These are phyloP conservation scores for Protula sp. DNA, from an alignment of 2,888 invertebrate species.

Conservation along the genomic window DNA sequence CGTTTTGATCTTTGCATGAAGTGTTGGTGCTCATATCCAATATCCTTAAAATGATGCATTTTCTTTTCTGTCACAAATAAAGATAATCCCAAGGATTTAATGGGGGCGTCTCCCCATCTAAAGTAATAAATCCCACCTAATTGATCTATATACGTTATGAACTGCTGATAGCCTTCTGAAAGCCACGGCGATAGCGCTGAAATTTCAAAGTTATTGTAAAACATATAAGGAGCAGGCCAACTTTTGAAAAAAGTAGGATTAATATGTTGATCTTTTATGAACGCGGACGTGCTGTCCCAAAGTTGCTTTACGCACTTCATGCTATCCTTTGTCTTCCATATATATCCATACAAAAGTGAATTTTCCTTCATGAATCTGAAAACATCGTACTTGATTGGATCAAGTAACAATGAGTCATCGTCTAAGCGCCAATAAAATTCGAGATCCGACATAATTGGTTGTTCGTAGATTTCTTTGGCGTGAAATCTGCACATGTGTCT, in stretches of 20 bases:
- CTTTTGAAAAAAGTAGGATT: conserved; percentile 11
- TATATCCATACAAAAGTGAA: conserved; percentile 20
- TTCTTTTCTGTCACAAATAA: conserved; percentile 16
- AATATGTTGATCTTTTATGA: conserved; percentile 8
- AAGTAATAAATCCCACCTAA: conserved; percentile 25
- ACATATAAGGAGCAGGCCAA: conserved; percentile 16
- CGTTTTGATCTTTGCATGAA: too few species aligned
- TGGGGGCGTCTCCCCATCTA: conserved; percentile 28
- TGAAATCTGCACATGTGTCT: conserved; percentile 29
- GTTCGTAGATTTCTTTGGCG: conserved; percentile 20
- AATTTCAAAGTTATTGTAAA: conserved; percentile 28
- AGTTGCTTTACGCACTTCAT: conserved; percentile 12
- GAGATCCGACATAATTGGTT: conserved; percentile 17
- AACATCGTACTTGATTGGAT: conserved; percentile 20
- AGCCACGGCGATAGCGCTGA: conserved; percentile 17
- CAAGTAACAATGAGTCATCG: conserved; percentile 21
- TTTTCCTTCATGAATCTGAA: conserved; percentile 19
- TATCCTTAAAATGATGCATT: conserved; percentile 15
- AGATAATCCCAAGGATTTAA: conserved; percentile 22
- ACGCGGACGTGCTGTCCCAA: conserved; percentile 17
- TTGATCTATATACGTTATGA: conserved; percentile 19
- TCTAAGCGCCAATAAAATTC: conserved; percentile 27
- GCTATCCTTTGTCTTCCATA: conserved; percentile 11
- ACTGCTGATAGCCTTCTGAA: conserved; percentile 14
- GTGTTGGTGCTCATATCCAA: conserved; percentile 17